These are phyloP conservation scores for Gila robusta DNA, from an alignment of 2,797 vertebrate genomes.

Conservation along the genomic window DNA sequence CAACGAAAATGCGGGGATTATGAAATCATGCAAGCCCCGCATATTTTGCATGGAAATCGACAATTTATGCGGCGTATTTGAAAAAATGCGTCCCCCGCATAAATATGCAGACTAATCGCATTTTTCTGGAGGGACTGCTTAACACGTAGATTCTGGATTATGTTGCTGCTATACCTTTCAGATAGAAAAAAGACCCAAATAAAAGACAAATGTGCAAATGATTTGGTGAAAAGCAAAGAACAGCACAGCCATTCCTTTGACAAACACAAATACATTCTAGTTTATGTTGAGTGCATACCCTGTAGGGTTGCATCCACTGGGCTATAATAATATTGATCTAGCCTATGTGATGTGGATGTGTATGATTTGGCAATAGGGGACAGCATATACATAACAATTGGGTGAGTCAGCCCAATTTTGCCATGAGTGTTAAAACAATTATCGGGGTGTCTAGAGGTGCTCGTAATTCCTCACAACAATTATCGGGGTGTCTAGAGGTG, in stretches of 20 bases:
- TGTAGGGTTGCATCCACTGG: background rate
- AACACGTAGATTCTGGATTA: background rate
- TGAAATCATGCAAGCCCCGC: no score
- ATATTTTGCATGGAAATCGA: no score
- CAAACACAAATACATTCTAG: background rate
- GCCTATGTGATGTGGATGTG: background rate
- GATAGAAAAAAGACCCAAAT: background rate
- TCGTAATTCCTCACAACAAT: background rate
- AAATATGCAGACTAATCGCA: no score
- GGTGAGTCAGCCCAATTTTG: no score
- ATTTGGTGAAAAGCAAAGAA: background rate
- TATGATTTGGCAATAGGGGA: background rate
- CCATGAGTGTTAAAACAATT: no score
- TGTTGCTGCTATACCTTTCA: background rate
- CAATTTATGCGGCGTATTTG: no score
- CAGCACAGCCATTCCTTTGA: background rate
- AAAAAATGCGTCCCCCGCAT: no score
- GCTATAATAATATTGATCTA: background rate
- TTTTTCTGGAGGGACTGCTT: no score
- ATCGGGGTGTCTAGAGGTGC: fast-evolving
- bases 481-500: background rate
- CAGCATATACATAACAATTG: background rate
- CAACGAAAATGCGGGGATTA: no score
- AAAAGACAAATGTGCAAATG: background rate
- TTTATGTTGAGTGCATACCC: background rate